Evolutionary conservation across 2,888 invertebrate genomes (phyloP).

Genomic region (Monochamus alternatus): DNA sequence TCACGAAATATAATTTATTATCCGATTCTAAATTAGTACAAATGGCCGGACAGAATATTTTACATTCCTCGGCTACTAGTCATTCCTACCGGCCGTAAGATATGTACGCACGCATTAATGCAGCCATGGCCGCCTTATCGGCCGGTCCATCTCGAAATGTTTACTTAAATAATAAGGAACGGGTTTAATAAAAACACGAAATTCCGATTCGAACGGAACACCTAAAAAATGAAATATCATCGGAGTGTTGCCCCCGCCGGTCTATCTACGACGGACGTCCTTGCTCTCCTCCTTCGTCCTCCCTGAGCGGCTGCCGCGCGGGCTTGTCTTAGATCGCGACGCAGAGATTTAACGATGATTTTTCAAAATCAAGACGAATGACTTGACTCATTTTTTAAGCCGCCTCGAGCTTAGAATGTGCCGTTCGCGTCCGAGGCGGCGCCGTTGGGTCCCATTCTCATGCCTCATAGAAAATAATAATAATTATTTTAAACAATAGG

Average conservation of each 20-base stretch:
- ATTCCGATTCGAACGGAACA: constrained; percentile 37
- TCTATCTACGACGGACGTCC: constrained; percentile 27
- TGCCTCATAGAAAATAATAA: constrained; percentile 63
- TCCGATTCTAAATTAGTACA: constrained; percentile 18
- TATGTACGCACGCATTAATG: constrained; percentile 19
- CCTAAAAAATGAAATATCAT: constrained; percentile 38
- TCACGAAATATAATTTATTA: constrained; percentile 12
- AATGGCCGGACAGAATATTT: constrained; percentile 27
- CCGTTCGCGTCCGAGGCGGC: constrained; percentile 11
- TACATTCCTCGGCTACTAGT: constrained; percentile 29
- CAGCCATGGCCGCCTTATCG: constrained; percentile 1
- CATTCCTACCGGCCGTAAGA: constrained; percentile 6
- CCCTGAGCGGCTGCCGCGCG: constrained; percentile 47
- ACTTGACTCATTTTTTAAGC: constrained; percentile 70
- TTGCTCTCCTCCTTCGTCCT: constrained; percentile 34
- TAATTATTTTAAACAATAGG: constrained; percentile 72
- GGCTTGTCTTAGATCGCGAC: constrained; percentile 49
- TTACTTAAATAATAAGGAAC: constrained; percentile 39
- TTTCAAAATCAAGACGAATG: constrained; percentile 71
- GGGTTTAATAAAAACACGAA: constrained; percentile 37
- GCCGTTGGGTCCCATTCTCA: constrained; percentile 59
- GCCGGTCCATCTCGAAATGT: constrained; percentile 21
- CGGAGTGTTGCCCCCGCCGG: constrained; percentile 1
- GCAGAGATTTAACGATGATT: constrained; percentile 65
- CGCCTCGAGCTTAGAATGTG: constrained; percentile 58